phyloP scores from a whole-genome alignment of 2,888 invertebrate species.

The Lymantria dispar region DNA sequence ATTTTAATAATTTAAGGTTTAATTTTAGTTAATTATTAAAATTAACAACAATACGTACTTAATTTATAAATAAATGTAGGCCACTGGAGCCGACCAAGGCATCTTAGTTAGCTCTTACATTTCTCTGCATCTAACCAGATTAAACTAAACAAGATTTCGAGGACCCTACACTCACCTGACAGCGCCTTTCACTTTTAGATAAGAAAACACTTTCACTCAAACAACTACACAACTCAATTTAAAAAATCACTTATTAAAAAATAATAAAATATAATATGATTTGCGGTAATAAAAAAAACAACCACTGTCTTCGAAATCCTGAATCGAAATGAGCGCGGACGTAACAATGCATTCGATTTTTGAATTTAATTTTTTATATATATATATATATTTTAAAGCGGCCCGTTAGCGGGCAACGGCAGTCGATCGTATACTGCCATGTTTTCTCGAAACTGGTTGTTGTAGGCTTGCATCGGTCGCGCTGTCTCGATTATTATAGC shows the following conservation, averaged over 20 bases:
- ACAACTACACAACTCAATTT: constrained; percentile 24
- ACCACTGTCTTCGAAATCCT: constrained; percentile 22
- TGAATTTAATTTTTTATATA: constrained; percentile 28
- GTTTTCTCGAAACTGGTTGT: constrained; percentile 70
- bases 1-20: too few species aligned
- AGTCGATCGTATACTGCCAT: constrained; percentile 54
- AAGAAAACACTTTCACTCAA: constrained; percentile 69
- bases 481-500: constrained; percentile 59
- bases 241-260: constrained; percentile 22
- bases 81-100: constrained; percentile 40
- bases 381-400: constrained; percentile 21
- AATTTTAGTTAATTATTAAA: too few species aligned
- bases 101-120: constrained; percentile 37
- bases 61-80: constrained; percentile 27
- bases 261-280: constrained; percentile 8
- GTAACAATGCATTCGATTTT: constrained; percentile 27
- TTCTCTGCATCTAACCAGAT: constrained; percentile 41
- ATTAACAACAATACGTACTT: background rate
- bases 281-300: constrained; percentile 17
- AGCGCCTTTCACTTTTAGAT: constrained; percentile 70
- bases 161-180: constrained; percentile 50
- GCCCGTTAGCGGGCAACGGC: constrained; percentile 40
- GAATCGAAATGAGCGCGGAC: constrained; percentile 29
- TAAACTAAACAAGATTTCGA: constrained; percentile 52
- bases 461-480: constrained; percentile 41